Conservation (phyloP, 2,888 invertebrate genomes). For the Aporophyla nigra region DNA sequence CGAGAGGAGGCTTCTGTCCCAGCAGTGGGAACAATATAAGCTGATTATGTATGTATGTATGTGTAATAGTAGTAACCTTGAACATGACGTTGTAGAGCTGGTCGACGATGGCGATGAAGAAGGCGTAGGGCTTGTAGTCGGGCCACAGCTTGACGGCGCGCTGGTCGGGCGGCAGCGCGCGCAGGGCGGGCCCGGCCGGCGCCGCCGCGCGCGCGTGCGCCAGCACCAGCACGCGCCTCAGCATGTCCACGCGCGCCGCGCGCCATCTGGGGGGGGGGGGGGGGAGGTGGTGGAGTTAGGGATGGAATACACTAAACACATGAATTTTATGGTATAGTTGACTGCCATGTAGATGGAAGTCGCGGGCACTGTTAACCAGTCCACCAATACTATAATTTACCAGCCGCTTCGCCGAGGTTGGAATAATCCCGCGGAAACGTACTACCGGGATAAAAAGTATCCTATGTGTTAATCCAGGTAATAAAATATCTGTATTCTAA, state of each 20-base stretch:
- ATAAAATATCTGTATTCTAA: too few species aligned
- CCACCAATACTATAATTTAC: too few species aligned
- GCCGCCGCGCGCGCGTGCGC: slow-evolving; percentile 94
- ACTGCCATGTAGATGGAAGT: not conserved
- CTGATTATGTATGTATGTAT: too few species aligned
- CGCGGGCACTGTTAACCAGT: too few species aligned
- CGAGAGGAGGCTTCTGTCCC: too few species aligned
- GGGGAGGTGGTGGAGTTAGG: too few species aligned
- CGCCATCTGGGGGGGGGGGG: slow-evolving; percentile 92
- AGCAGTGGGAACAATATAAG: too few species aligned
- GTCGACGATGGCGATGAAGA: slow-evolving; percentile 96
- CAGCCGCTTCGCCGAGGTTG: too few species aligned
- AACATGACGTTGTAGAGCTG: slow-evolving; percentile 96
- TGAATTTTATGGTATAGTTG: not conserved
- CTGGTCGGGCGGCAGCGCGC: slow-evolving; percentile 89
- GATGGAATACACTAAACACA: not conserved
- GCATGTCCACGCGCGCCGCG: slow-evolving; percentile 92
- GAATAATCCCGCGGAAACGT: too few species aligned
- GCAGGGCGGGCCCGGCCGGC: slow-evolving; percentile 92
- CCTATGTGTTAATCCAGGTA: too few species aligned
- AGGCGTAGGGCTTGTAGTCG: slow-evolving; percentile 96
- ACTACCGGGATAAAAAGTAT: too few species aligned
- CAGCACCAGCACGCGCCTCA: slow-evolving; percentile 94
- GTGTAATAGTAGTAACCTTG: slow-evolving; percentile 90
- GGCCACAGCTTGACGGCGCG: slow-evolving; percentile 92